Evolutionary conservation across 2,888 invertebrate species (phyloP).

Genomic region (Tetheella fluctuosa): DNA sequence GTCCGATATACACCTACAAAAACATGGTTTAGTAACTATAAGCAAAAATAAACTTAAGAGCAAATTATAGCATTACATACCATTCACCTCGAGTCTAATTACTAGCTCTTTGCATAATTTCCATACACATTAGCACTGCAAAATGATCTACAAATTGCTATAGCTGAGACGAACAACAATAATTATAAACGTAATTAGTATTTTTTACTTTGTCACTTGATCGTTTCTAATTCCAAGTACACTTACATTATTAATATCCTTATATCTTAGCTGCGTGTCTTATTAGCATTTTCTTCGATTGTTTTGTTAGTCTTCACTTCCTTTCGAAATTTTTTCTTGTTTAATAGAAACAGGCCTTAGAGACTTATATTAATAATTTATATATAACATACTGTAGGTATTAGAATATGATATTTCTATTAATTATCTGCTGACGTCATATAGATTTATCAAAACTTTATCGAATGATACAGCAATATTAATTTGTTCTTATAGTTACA

Average conservation of each 20-base stretch:
- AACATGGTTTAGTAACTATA: conserved; percentile 29
- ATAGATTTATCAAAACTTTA: conserved; percentile 7
- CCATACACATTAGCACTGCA: conserved; percentile 76
- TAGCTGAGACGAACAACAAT: conserved; percentile 63
- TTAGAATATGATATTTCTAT: neutral
- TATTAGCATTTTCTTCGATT: neutral
- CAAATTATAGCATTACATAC: conserved; percentile 68
- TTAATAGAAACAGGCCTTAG: neutral
- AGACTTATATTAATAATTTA: neutral
- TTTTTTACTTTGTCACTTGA: conserved; percentile 68
- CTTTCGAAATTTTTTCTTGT: neutral
- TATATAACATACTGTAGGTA: neutral
- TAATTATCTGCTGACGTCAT: neutral
- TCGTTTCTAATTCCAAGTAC: conserved; percentile 41
- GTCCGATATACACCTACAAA: conserved; percentile 18
- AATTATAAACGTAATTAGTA: conserved; percentile 70
- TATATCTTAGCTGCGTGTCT: neutral
- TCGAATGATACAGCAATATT: conserved; percentile 20
- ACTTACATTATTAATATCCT: neutral
- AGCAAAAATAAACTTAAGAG: conserved; percentile 53
- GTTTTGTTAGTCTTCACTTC: neutral
- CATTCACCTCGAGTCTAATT: conserved; percentile 75
- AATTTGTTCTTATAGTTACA: conserved; percentile 24
- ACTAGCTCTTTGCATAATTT: conserved; percentile 76
- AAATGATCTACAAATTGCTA: conserved; percentile 77